phyloP scores from a whole-genome alignment of 1,140 invertebrate genomes.

The Drosophila nikananu region DNA sequence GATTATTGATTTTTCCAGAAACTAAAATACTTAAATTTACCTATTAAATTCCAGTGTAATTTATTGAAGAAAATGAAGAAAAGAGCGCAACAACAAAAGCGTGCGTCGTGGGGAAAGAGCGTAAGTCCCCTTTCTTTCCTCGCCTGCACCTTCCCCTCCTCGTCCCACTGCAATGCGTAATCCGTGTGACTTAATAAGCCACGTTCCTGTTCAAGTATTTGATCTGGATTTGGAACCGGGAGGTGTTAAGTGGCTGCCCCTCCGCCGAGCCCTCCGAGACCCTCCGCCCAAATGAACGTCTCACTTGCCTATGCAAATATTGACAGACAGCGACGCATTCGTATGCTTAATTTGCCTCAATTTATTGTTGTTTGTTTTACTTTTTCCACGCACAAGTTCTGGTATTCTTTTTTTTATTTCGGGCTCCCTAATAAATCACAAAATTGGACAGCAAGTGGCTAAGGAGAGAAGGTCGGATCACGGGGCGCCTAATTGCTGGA shows the following conservation, averaged over 20 bases:
- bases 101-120: conserved; percentile 31
- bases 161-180: conserved; percentile 49
- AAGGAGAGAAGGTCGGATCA: not conserved
- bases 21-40: too few relatives aligned
- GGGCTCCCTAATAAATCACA: conserved; percentile 58
- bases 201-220: conserved; percentile 60
- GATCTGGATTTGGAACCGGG: conserved; percentile 38
- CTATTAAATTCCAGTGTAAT: not conserved
- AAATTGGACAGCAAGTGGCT: conserved; percentile 41
- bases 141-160: not conserved
- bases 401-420: conserved; percentile 7
- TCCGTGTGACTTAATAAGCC: conserved; percentile 78
- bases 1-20: not conserved
- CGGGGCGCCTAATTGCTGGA: conserved; percentile 59
- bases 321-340: conserved; percentile 53
- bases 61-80: not conserved
- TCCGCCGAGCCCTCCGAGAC: too few relatives aligned
- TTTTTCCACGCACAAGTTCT: conserved; percentile 28
- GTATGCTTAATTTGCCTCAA: conserved; percentile 73
- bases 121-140: not conserved
- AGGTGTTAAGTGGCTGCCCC: conserved; percentile 31
- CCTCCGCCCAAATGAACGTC: not conserved
- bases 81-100: conserved; percentile 16
- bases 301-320: conserved; percentile 68
- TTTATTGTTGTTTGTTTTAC: conserved; percentile 65